These are phyloP conservation scores for Heloderma charlesbogerti DNA, from an alignment of 2,113 vertebrate species.

Conservation along the genomic window DNA sequence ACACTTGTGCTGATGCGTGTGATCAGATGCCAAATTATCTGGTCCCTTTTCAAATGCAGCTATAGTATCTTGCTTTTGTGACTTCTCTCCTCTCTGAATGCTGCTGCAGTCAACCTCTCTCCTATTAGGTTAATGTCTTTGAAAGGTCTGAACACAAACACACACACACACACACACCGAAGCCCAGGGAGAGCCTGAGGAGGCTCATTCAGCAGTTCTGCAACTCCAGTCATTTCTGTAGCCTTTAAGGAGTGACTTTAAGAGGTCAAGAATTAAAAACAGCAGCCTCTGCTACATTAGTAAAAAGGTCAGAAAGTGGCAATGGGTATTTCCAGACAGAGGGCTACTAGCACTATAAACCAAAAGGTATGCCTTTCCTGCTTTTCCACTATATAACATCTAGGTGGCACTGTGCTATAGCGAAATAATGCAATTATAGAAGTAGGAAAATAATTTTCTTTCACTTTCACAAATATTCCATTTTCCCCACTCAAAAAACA, in stretches of 20 bases:
- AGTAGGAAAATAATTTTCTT: no score
- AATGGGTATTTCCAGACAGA: background rate
- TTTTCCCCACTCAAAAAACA: no score
- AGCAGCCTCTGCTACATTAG: fast-evolving
- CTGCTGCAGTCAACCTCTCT: constrained; percentile 39
- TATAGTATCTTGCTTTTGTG: background rate
- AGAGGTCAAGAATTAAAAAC: background rate
- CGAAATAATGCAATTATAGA: no score
- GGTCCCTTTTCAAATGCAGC: background rate
- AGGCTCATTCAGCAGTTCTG: constrained; percentile 22
- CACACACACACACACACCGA: constrained; percentile 37
- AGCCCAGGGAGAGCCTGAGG: constrained; percentile 36
- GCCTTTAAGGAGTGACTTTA: background rate
- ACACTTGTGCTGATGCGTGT: background rate
- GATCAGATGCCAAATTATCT: background rate
- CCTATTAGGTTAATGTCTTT: constrained; percentile 38
- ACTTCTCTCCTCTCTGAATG: background rate
- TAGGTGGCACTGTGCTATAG: no score
- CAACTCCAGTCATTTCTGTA: background rate
- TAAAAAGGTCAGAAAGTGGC: fast-evolving
- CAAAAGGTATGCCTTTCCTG: no score
- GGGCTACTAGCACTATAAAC: no score
- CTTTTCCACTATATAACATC: no score
- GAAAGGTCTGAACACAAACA: background rate
- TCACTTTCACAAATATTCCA: no score